Conservation (phyloP, 1,140 invertebrate species). For the Acyrthosiphon pisum region DNA sequence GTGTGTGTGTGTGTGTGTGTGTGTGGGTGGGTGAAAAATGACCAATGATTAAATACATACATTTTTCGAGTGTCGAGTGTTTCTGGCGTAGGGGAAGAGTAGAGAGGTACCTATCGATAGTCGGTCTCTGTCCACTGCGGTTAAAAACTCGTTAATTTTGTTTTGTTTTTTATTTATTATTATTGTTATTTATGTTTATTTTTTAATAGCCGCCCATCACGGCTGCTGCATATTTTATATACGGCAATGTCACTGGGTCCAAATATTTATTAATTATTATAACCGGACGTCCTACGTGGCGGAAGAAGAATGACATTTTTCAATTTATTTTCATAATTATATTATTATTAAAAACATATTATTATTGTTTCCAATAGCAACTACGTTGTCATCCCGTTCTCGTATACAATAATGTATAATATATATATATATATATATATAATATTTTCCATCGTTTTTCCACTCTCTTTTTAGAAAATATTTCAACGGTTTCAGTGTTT, state of each 20-base stretch:
- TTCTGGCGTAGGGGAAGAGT: neutral
- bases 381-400: neutral
- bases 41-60: neutral
- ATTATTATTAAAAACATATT: slow-evolving; percentile 5
- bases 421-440: too few species aligned
- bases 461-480: neutral
- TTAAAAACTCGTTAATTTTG: neutral
- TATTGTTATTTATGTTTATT: slow-evolving; percentile 26
- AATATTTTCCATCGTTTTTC: neutral
- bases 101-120: neutral
- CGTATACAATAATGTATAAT: neutral
- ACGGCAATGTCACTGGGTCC: neutral
- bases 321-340: slow-evolving; percentile 27
- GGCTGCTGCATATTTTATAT: neutral
- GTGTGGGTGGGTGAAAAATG: neutral
- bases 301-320: slow-evolving; percentile 41
- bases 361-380: slow-evolving; percentile 7
- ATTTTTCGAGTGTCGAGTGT: slow-evolving; percentile 23
- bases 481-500: neutral
- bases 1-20: neutral
- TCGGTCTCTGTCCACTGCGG: neutral
- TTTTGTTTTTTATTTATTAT: neutral
- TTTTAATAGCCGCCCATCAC: neutral
- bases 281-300: slow-evolving; percentile 9
- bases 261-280: slow-evolving; percentile 37